Evolutionary conservation across 2,888 invertebrate species (phyloP), one percentile per base, ranked within the genome.

Genomic region (Phlogophora meticulosa): DNA sequence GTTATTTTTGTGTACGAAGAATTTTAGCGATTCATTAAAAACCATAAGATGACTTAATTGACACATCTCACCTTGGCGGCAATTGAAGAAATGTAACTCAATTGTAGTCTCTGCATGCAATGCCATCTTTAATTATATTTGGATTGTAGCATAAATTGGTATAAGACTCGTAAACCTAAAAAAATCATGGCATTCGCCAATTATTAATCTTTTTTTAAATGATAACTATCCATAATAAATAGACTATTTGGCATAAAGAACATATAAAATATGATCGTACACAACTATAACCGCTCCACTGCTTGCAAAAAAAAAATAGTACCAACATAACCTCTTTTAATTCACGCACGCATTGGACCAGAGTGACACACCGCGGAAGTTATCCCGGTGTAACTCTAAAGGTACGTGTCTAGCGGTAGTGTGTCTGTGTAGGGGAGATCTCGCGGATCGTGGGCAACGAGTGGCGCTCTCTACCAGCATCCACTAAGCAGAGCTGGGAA

Each of bases 401-500:
- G 83, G 83, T 82, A 78, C 81, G 81, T 83, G 68, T 72, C 49
- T 72, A 80, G 72, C 66, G 48, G 61, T 81, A 75, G 78, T 61
- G 68, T 77, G 59, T 80, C 64, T 73, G 65, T 63, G 64, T 86
- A 96, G 96, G 96, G 72, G 97, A 97, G 87, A 97, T 97, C 80
- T 97, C 97, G 36, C 96, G 97, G 52, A 96, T 97, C 88, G 97
- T 97, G 45, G 97, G 97, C 77, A 97, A 97, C 89, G 97, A 99
- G 97, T 99, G 99, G 99, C 97, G 99, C 81, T 98, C 98, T 71
- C 96, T 99, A 80, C 97, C 98, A 0, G 97, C 98, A 0, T 96
- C 97, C 63, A 98, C 98, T 79, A 99, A 99, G 91, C 98, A 98
- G 91, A 97, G 97, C 72, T 99, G 99, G 97, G 99, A 99, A 94